These are phyloP conservation scores for Scaptomyza tumidula DNA, from an alignment of 2,888 invertebrate species.

Conservation along the genomic window DNA sequence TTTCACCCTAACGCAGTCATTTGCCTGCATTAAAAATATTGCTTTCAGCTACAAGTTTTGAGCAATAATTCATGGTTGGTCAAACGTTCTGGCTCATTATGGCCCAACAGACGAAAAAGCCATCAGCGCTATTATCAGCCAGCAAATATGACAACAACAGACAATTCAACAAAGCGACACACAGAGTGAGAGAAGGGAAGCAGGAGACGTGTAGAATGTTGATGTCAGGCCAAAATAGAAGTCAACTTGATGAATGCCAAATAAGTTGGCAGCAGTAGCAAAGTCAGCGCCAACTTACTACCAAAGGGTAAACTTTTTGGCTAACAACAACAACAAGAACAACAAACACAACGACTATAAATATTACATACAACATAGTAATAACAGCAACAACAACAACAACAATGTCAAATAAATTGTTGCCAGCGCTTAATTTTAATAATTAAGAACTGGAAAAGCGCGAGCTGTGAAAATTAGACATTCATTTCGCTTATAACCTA, in stretches of 20 bases:
- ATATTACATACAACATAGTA: conserved; percentile 66
- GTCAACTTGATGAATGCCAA: conserved; percentile 72
- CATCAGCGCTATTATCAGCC: conserved; percentile 53
- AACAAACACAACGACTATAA: conserved; percentile 51
- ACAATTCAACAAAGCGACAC: conserved; percentile 1
- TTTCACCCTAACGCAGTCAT: neutral
- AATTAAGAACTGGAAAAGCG: conserved; percentile 63
- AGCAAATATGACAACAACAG: conserved; percentile 55
- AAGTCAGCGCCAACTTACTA: conserved; percentile 52
- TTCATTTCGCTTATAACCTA: conserved; percentile 49
- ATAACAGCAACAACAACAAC: conserved; percentile 30
- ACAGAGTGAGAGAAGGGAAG: no score
- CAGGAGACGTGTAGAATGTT: conserved; percentile 14
- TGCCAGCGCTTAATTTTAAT: conserved; percentile 68
- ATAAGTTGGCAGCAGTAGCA: conserved; percentile 61
- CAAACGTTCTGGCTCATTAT: conserved; percentile 55
- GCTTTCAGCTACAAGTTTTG: conserved; percentile 49
- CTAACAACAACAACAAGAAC: conserved; percentile 41
- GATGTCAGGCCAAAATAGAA: conserved; percentile 41
- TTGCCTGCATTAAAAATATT: conserved; percentile 24
- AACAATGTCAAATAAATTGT: conserved; percentile 61
- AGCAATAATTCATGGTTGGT: conserved; percentile 59
- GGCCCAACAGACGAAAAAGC: conserved; percentile 47
- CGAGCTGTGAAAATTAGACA: conserved; percentile 72
- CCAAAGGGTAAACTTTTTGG: conserved; percentile 69